These are phyloP conservation scores for Hyles euphorbiae DNA, from an alignment of 1,140 invertebrate species.

Conservation along the genomic window DNA sequence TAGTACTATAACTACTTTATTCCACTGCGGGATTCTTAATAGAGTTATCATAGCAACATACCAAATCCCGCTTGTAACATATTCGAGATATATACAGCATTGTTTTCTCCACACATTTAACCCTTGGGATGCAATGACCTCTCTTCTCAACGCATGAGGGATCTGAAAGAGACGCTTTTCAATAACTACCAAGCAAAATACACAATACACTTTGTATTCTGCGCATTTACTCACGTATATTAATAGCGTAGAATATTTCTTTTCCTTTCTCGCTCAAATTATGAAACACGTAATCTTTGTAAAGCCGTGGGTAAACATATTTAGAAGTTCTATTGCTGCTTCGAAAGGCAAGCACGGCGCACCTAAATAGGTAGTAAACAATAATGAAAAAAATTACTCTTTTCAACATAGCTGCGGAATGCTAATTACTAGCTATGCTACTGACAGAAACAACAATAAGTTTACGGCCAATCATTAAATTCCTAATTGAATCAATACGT, in stretches of 20 bases:
- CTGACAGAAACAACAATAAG: background rate
- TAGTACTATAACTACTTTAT: background rate
- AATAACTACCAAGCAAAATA: background rate
- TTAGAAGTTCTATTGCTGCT: conserved; percentile 3
- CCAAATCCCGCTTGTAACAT: conserved; percentile 39
- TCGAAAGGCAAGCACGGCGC: background rate
- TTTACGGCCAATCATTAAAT: background rate
- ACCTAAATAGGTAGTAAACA: background rate
- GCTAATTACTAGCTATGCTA: background rate
- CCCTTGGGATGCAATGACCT: conserved; percentile 36
- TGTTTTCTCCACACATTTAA: conserved; percentile 33
- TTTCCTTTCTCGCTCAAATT: conserved; percentile 35
- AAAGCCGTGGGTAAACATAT: conserved; percentile 33
- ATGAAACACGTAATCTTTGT: conserved; percentile 35
- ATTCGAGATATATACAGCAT: conserved; percentile 41
- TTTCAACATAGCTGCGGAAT: conserved; percentile 2
- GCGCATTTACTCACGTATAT: conserved; percentile 35
- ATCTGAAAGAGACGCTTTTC: conserved; percentile 28
- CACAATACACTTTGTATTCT: background rate
- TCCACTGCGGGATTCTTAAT: conserved; percentile 16
- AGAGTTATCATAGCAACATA: conserved; percentile 44
- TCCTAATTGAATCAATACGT: background rate
- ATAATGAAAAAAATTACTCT: conserved; percentile 1
- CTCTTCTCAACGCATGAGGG: conserved; percentile 36
- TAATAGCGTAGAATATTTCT: conserved; percentile 37